phyloP scores from a whole-genome alignment of 2,888 invertebrate species.

The Dolichopus griseipennis region DNA sequence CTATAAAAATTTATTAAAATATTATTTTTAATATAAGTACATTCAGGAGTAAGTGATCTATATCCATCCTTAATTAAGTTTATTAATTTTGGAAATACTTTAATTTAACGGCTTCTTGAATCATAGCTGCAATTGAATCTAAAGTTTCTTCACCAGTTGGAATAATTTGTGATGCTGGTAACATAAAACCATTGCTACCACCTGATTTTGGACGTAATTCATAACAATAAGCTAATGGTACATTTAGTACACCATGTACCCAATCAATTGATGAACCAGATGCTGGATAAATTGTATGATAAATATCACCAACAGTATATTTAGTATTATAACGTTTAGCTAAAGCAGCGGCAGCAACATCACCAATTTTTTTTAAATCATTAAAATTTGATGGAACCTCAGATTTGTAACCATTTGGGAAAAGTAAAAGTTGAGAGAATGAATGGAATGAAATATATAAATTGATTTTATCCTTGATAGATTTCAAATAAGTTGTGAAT shows the following conservation, averaged over 20 bases:
- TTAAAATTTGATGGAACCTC: slow-evolving; percentile 46
- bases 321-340: slow-evolving; percentile 39
- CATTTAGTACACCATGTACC: slow-evolving; percentile 49
- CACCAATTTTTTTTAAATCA: slow-evolving; percentile 42
- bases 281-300: slow-evolving; percentile 46
- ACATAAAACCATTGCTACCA: slow-evolving; percentile 48
- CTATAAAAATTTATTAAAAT: too few species aligned
- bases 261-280: slow-evolving; percentile 57
- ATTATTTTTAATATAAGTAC: too few species aligned
- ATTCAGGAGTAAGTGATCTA: too few species aligned
- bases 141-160: slow-evolving; percentile 57
- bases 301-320: slow-evolving; percentile 43
- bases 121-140: slow-evolving; percentile 46
- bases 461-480: slow-evolving; percentile 46
- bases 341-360: slow-evolving; percentile 32
- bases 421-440: slow-evolving; percentile 58
- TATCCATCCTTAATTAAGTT: too few species aligned
- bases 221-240: slow-evolving; percentile 52
- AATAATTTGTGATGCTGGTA: slow-evolving; percentile 56
- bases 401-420: slow-evolving; percentile 54
- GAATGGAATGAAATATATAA: slow-evolving; percentile 67
- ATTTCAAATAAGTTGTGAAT: slow-evolving; percentile 48
- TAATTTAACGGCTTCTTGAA: slow-evolving; percentile 43
- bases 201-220: slow-evolving; percentile 46
- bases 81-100: slow-evolving; percentile 35